Percentiles rank a stretch among this genome's conserved stretches.
phyloP scores from a whole-genome alignment of 2,113 vertebrate species.

The Macroglossus sobrinus region DNA sequence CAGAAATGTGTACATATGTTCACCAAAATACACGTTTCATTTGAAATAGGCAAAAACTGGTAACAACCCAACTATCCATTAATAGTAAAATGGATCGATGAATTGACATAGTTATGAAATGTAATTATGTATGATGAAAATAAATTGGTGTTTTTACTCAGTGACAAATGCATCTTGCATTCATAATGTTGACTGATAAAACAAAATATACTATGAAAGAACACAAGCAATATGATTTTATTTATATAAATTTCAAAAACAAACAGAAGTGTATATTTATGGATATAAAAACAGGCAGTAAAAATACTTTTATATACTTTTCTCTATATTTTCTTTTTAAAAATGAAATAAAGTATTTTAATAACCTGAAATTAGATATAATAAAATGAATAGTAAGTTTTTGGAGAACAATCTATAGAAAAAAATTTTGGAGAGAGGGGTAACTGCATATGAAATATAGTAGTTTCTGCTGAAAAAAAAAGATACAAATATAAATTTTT shows the following conservation, averaged over 20 bases:
- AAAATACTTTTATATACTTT: background rate
- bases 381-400: background rate
- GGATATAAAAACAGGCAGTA: background rate
- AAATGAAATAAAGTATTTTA: background rate
- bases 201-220: background rate
- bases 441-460: background rate
- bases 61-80: background rate
- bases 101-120: background rate
- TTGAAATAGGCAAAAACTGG: background rate
- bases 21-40: background rate
- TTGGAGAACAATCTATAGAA: background rate
- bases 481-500: background rate
- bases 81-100: background rate
- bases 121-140: background rate
- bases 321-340: background rate
- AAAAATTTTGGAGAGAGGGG: background rate
- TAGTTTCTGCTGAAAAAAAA: background rate
- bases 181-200: background rate
- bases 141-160: background rate
- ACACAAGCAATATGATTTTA: background rate
- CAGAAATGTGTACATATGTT: background rate
- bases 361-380: background rate
- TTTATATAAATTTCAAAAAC: background rate
- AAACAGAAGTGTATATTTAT: background rate
- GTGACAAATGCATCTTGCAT: background rate